A percentile compares a stretch with the other conserved stretches of the same genome.
Conservation (phyloP, 1,140 invertebrate species). For the Lanistes nyassanus region DNA sequence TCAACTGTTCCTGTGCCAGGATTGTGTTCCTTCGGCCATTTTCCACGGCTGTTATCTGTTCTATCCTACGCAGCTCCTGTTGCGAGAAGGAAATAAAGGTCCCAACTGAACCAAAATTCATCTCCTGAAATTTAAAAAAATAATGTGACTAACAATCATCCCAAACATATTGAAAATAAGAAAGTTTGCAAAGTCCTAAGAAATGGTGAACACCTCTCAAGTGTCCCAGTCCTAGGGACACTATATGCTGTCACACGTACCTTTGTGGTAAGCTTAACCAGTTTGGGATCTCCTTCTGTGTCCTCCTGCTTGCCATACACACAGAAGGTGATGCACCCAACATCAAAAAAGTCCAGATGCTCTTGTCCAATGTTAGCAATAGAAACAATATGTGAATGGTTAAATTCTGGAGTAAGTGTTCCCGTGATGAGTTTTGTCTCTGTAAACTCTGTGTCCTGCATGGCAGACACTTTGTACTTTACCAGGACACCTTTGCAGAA, state of each 20-base stretch:
- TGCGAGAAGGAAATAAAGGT: not conserved
- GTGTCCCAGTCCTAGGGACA: too few relatives aligned
- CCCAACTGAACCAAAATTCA: too few relatives aligned
- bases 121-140: too few relatives aligned
- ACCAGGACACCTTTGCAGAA: slow-evolving; percentile 62
- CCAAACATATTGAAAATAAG: too few relatives aligned
- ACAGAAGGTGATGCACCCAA: slow-evolving; percentile 62
- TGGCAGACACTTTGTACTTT: slow-evolving; percentile 47
- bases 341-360: slow-evolving; percentile 65
- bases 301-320: slow-evolving; percentile 66
- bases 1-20: slow-evolving; percentile 43
- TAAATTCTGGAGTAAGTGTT: slow-evolving; percentile 59
- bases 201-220: too few relatives aligned
- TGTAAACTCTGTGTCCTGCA: slow-evolving; percentile 49
- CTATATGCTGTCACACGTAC: slow-evolving; percentile 37
- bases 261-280: slow-evolving; percentile 62
- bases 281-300: slow-evolving; percentile 51
- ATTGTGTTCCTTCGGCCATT: slow-evolving; percentile 49
- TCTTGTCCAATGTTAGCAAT: slow-evolving; percentile 54
- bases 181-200: too few relatives aligned
- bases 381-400: slow-evolving; percentile 57
- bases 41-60: slow-evolving; percentile 46
- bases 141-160: too few relatives aligned
- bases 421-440: slow-evolving; percentile 58
- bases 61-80: slow-evolving; percentile 63